phyloP scores from a whole-genome alignment of 2,888 invertebrate species.

The Pterostichus niger region DNA sequence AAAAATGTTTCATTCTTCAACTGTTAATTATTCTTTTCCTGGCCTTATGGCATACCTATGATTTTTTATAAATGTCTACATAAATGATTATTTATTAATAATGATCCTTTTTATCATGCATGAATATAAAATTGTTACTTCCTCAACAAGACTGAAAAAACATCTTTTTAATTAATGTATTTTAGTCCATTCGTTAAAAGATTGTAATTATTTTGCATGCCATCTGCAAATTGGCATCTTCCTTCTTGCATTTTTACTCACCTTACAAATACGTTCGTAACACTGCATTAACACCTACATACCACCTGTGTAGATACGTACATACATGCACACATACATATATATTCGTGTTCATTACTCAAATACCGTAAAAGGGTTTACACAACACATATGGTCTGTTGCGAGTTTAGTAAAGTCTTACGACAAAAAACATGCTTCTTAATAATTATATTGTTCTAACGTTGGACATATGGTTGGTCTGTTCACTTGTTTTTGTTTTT shows the following conservation, averaged over 20 bases:
- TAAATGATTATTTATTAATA: too few species aligned
- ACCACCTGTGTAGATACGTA: constrained; percentile 14
- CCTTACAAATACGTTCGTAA: constrained; percentile 3
- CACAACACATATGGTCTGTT: constrained; percentile 38
- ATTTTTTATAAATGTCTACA: too few species aligned
- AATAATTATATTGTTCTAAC: constrained; percentile 59
- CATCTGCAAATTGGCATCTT: constrained; percentile 50
- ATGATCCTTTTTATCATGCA: too few species aligned
- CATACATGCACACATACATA: constrained; percentile 11
- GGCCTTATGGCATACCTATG: too few species aligned
- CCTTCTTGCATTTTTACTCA: constrained; percentile 1
- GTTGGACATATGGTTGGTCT: constrained; percentile 38
- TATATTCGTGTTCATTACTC: constrained; percentile 29
- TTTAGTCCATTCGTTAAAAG: constrained; percentile 25
- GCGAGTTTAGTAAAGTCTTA: constrained; percentile 1
- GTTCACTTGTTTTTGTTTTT: constrained; percentile 35
- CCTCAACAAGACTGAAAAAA: constrained; percentile 15
- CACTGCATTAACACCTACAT: constrained; percentile 36
- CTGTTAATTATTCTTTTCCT: too few species aligned
- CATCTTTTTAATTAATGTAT: constrained; percentile 17
- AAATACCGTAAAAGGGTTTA: constrained; percentile 43
- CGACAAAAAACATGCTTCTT: constrained; percentile 38
- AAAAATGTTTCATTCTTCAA: too few species aligned
- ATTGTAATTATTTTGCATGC: constrained; percentile 57
- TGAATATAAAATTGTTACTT: background rate